Evolutionary conservation across 2,888 invertebrate genomes (phyloP), one percentile per base, ranked within the genome.

Genomic region (Chamaedrilus cognettii): DNA sequence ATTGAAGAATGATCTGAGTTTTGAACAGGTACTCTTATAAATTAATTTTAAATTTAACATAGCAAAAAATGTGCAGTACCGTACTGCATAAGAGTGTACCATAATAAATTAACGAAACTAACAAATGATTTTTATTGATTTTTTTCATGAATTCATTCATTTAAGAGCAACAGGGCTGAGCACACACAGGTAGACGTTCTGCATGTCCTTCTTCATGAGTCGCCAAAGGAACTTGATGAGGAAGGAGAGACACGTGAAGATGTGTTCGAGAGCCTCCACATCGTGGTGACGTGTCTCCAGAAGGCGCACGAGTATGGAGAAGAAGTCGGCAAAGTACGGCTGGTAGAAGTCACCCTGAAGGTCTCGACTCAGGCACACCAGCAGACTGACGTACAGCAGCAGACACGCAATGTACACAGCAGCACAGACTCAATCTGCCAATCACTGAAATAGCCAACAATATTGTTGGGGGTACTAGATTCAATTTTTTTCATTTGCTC

Each of bases 191-290:
- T 32, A 52, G 7, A 15, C 55, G 19, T 87, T 86, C 58, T 88
- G 87, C 58, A 95, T 88, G 80, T 95, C 91, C 75, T 90, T 91
- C 33, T 93, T 88, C 63, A 96, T 86, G 77, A 90, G 90, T 26
- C 92, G 88, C 88, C 94, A 93, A 19, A 96, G 86, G 60, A 90
- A 90, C 86, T 96, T 96, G 80, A 96, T 95, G 4, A 97, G 82
- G 84, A 93, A 92, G 0, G 97, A 94, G 64, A 97, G 85, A 75
- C 92, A 90, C 3, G 91, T 88, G 66, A 97, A 90, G 0, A 90
- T 88, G 88, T 92, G 90, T 84, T 97, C 96, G 51, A 97, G 82
- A 71, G 91, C 88, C 62, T 96, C 94, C 0, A 91, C 88, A 83
- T 95, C 90, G 65, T 82, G 78, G 83, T 92, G 90, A 60, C 77